A percentile compares a stretch with the other conserved stretches of the same genome.
Evolutionary conservation across 2,113 vertebrate genomes (phyloP).

Genomic region (Archocentrus centrarchus): DNA sequence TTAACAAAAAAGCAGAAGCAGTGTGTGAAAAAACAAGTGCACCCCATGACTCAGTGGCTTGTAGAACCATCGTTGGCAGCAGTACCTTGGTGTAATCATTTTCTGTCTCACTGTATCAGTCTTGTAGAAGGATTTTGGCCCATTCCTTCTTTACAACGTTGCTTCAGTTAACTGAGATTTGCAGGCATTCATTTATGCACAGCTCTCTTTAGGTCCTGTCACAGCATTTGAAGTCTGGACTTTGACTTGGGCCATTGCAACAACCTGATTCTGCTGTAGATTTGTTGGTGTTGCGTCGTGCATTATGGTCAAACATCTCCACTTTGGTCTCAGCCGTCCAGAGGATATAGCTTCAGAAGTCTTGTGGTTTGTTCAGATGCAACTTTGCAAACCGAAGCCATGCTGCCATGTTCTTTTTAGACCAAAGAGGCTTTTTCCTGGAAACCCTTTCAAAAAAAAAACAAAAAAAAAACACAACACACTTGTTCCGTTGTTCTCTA

Average conservation of each 20-base stretch:
- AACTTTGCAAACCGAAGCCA: neutral
- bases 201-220: neutral
- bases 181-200: neutral
- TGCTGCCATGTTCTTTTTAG: neutral
- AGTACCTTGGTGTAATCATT: neutral
- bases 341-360: neutral
- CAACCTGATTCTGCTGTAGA: neutral
- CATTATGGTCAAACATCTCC: neutral
- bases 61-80: neutral
- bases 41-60: neutral
- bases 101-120: neutral
- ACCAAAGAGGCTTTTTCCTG: neutral
- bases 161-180: slow-evolving; percentile 1
- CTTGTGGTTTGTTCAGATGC: neutral
- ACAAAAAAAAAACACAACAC: neutral
- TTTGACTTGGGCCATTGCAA: too few species aligned
- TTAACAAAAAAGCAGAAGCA: neutral
- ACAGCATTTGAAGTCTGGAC: neutral
- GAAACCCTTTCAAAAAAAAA: neutral
- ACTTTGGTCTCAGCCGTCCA: neutral
- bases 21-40: neutral
- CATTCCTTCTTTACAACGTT: neutral
- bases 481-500: neutral
- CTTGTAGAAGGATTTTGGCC: neutral
- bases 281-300: neutral